Conservation (phyloP, 2,888 invertebrate species). For the Toxonevra muliebris region DNA sequence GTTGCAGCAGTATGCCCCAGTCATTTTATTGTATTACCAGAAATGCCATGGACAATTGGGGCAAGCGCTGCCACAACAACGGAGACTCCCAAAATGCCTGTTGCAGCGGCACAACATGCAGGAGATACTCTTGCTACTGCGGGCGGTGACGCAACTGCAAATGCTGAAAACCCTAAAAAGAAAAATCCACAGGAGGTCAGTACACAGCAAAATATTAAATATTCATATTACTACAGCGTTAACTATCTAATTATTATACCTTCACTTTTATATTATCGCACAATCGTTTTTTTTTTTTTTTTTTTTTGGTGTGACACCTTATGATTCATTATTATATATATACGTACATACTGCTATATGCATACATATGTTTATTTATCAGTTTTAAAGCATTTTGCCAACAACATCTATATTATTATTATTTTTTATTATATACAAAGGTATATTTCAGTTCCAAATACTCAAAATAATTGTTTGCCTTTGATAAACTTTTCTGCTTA, state of each 20-base stretch:
- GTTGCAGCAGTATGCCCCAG: conserved; percentile 35
- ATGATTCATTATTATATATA: no score
- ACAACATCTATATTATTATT: not conserved
- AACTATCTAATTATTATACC: no score
- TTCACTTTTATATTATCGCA: no score
- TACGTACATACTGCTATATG: no score
- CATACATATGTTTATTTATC: no score
- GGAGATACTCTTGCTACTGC: no score
- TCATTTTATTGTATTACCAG: conserved; percentile 40
- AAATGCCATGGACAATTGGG: conserved; percentile 18
- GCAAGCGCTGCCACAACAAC: conserved; percentile 13
- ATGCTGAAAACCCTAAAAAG: not conserved
- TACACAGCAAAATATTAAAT: not conserved
- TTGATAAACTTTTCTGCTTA: no score
- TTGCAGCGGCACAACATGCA: conserved; percentile 14
- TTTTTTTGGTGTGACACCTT: conserved; percentile 1
- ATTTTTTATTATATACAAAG: no score
- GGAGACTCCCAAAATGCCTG: not conserved
- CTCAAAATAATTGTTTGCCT: no score
- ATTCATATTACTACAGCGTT: no score
- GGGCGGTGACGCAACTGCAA: conserved; percentile 38
- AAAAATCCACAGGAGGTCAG: not conserved
- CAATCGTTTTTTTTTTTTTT: conserved; percentile 8
- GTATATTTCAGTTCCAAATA: not conserved
- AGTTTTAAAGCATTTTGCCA: conserved; percentile 23